These are phyloP conservation scores for Esox niger DNA, from an alignment of 2,113 vertebrate genomes.

Conservation along the genomic window DNA sequence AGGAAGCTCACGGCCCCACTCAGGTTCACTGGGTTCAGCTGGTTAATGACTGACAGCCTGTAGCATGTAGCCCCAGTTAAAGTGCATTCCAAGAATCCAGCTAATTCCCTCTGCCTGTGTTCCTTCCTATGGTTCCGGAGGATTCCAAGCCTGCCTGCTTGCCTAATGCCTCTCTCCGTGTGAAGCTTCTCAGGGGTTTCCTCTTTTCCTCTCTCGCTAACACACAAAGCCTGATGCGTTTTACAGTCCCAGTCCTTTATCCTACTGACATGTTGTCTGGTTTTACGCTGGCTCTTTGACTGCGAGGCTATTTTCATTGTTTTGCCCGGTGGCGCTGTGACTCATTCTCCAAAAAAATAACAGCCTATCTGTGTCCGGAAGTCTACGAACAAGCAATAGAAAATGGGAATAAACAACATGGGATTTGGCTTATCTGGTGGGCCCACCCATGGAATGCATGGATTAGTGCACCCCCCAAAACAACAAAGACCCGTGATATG, in stretches of 20 bases:
- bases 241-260: not conserved
- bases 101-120: constrained; percentile 7
- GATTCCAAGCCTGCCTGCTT: not conserved
- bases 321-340: not conserved
- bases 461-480: constrained; percentile 32
- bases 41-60: constrained; percentile 41
- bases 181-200: not conserved
- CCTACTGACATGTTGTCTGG: not conserved
- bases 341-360: too few species aligned
- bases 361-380: not conserved
- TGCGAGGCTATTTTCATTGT: not conserved
- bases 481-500: constrained; percentile 37
- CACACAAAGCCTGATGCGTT: not conserved
- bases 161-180: not conserved
- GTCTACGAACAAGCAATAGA: not conserved
- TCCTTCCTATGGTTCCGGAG: not conserved
- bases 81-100: constrained; percentile 24
- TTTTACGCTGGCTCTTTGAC: not conserved
- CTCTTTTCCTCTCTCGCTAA: not conserved
- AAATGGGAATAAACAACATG: constrained; percentile 16
- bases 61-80: not conserved
- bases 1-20: not conserved
- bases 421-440: constrained; percentile 33
- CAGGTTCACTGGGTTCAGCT: constrained; percentile 34
- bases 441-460: constrained; percentile 21